A percentile compares a stretch with the other conserved stretches of the same genome.
Evolutionary conservation across 2,113 vertebrate species (phyloP).

Genomic region (Colossoma macropomum): DNA sequence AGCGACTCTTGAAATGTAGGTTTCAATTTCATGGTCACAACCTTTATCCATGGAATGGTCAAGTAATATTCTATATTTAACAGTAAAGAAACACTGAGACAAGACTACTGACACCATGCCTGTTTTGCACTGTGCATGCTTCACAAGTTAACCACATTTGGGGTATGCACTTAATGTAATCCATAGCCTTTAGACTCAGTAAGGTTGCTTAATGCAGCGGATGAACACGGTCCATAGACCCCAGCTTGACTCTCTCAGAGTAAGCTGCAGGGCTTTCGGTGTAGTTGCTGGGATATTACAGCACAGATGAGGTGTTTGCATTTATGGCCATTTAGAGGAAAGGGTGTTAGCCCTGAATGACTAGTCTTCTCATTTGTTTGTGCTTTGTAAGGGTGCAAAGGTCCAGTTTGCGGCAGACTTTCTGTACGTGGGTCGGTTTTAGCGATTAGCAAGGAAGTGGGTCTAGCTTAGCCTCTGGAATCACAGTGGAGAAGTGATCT

Average conservation of each 20-base stretch:
- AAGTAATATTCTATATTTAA: no score
- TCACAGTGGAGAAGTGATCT: conserved; percentile 39
- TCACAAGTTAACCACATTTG: no score
- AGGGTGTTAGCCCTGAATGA: conserved; percentile 35
- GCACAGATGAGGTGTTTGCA: conserved; percentile 47
- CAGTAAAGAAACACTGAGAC: no score
- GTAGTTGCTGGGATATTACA: conserved; percentile 25
- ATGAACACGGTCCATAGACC: not conserved
- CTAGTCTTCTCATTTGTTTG: conserved; percentile 46
- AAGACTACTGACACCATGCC: no score
- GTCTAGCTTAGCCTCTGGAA: conserved; percentile 23
- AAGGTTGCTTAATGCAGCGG: not conserved
- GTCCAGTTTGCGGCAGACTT: conserved; percentile 41
- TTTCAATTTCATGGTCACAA: no score
- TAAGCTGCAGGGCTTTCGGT: conserved; percentile 21
- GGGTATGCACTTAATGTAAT: not conserved
- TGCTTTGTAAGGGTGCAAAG: conserved; percentile 48
- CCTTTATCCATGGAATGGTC: no score
- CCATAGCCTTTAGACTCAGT: not conserved
- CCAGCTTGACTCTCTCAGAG: not conserved
- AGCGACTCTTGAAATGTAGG: no score
- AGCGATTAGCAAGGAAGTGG: conserved; percentile 20
- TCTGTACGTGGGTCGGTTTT: conserved; percentile 43
- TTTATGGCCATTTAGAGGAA: conserved; percentile 47
- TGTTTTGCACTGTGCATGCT: no score